Conservation (phyloP, 2,888 invertebrate genomes). For the Malachius bipustulatus region DNA sequence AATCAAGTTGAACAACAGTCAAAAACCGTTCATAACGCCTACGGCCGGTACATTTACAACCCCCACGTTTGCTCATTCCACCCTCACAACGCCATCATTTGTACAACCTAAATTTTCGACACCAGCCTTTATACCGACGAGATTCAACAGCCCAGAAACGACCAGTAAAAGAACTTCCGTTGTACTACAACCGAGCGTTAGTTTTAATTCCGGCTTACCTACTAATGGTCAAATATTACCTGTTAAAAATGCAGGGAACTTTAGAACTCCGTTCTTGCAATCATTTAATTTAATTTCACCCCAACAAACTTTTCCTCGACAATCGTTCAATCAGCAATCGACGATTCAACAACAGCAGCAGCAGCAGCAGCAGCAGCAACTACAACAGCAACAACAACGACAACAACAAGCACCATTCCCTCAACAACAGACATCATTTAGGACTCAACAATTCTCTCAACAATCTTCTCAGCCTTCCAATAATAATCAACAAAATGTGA, state of each 20-base stretch:
- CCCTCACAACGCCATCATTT: no score
- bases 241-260: slow-evolving; percentile 28
- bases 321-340: slow-evolving; percentile 10
- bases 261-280: slow-evolving; percentile 23
- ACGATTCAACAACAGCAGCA: slow-evolving; percentile 14
- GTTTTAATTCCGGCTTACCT: slow-evolving; percentile 29
- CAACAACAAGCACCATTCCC: slow-evolving; percentile 8
- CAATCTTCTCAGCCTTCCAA: no score
- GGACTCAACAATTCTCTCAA: slow-evolving; percentile 17
- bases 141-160: no score
- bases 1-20: slow-evolving; percentile 33
- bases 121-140: no score
- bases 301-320: slow-evolving; percentile 13
- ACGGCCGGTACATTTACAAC: slow-evolving; percentile 18
- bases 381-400: no score
- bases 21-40: slow-evolving; percentile 28
- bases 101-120: no score
- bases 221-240: slow-evolving; percentile 35
- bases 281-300: slow-evolving; percentile 13
- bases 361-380: no score
- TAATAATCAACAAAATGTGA: no score
- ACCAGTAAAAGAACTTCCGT: no score
- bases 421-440: slow-evolving; percentile 9
- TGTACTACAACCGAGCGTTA: slow-evolving; percentile 43
- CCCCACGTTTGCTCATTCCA: no score